These are phyloP conservation scores for Tetramorium parvispinum DNA, from an alignment of 1,140 invertebrate species.

Conservation along the genomic window DNA sequence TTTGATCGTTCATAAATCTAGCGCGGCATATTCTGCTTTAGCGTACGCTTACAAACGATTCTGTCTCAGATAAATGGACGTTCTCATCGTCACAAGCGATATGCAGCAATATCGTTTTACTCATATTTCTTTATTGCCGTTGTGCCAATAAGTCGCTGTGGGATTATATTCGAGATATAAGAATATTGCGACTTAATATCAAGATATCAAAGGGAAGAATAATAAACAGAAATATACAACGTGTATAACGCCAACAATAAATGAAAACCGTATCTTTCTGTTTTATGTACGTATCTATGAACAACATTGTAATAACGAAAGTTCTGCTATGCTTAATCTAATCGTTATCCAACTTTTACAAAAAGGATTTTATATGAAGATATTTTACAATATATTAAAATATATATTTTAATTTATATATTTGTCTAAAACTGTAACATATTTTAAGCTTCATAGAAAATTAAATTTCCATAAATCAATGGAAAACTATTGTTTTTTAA, in stretches of 20 bases:
- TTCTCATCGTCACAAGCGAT: slow-evolving; percentile 33
- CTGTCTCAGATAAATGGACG: slow-evolving; percentile 34
- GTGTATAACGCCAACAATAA: neutral
- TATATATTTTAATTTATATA: neutral
- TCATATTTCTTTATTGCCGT: slow-evolving; percentile 42
- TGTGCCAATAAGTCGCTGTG: slow-evolving; percentile 29
- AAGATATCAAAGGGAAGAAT: slow-evolving; percentile 9
- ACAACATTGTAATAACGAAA: slow-evolving; percentile 12
- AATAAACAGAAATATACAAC: slow-evolving; percentile 15
- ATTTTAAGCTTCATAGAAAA: neutral
- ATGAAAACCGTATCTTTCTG: neutral
- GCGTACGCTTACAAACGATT: slow-evolving; percentile 31
- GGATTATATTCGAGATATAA: slow-evolving; percentile 18
- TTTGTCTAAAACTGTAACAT: neutral
- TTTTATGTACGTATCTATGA: neutral
- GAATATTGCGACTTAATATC: slow-evolving; percentile 41
- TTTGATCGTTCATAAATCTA: slow-evolving; percentile 51
- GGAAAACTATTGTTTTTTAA: neutral
- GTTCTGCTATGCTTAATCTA: neutral
- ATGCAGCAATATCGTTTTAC: slow-evolving; percentile 23
- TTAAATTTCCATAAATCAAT: neutral
- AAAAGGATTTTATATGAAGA: neutral
- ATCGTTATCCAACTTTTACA: neutral
- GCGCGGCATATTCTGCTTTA: slow-evolving; percentile 34
- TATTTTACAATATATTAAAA: neutral